A percentile compares a stretch with the other conserved stretches of the same genome.
Conservation (phyloP, 1,140 invertebrate genomes). For the Drosophila tropicalis region DNA sequence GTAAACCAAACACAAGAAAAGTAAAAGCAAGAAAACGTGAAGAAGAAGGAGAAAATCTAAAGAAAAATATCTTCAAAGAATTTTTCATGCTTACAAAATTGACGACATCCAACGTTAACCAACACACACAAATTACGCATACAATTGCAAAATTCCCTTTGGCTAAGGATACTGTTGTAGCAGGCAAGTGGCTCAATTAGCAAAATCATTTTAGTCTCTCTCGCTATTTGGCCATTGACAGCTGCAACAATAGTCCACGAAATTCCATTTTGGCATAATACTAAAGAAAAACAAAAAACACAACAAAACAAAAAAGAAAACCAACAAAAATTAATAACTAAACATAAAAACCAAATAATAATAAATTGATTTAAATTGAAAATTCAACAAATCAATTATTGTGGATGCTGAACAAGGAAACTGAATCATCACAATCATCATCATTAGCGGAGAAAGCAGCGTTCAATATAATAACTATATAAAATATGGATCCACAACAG, state of each 20-base stretch:
- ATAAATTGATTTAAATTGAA: constrained; percentile 13
- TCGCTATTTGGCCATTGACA: constrained; percentile 52
- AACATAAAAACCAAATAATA: constrained; percentile 23
- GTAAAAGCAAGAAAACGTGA: neutral
- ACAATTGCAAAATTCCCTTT: constrained; percentile 83
- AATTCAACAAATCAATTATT: constrained; percentile 6
- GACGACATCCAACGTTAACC: constrained; percentile 28
- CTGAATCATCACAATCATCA: constrained; percentile 54
- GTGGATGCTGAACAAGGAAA: constrained; percentile 20
- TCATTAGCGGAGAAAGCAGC: constrained; percentile 60
- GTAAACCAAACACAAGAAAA: neutral
- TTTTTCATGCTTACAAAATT: constrained; percentile 51
- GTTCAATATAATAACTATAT: constrained; percentile 26
- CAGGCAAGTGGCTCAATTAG: constrained; percentile 44
- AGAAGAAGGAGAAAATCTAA: neutral
- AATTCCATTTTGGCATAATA: constrained; percentile 78
- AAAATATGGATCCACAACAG: constrained; percentile 90
- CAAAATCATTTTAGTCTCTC: constrained; percentile 48
- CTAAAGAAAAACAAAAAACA: constrained; percentile 30
- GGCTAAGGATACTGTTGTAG: constrained; percentile 71
- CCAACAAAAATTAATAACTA: constrained; percentile 20
- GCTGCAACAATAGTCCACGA: constrained; percentile 68
- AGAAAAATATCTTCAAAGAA: constrained; percentile 4
- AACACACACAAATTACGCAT: constrained; percentile 71
- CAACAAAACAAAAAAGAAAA: constrained; percentile 42